Conservation (phyloP, 2,888 invertebrate species). For the Rhopalosiphum nymphaeae region DNA sequence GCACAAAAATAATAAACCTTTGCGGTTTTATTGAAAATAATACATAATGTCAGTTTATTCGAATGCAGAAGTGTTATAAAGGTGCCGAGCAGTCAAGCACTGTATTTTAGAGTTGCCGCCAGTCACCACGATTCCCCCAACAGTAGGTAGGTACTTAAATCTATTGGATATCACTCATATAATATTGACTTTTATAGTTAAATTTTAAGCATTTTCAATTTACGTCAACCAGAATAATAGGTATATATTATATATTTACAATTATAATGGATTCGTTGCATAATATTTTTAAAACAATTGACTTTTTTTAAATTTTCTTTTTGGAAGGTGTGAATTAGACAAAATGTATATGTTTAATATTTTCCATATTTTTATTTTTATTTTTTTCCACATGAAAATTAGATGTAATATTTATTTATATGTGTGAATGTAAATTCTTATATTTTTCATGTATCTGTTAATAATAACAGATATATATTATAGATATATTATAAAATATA, state of each 20-base stretch:
- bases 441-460: too few relatives aligned
- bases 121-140: too few relatives aligned
- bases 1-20: constrained; percentile 22
- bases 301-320: not conserved
- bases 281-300: not conserved
- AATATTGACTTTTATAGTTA: not conserved
- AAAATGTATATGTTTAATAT: not conserved
- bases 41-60: not conserved
- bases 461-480: too few relatives aligned
- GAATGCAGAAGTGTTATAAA: not conserved
- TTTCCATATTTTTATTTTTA: not conserved
- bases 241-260: not conserved
- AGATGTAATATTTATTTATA: too few relatives aligned
- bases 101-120: not conserved
- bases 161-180: not conserved
- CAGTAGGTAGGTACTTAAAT: too few relatives aligned
- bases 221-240: not conserved
- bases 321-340: not conserved
- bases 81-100: not conserved
- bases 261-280: not conserved
- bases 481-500: too few relatives aligned
- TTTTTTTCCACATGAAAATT: too few relatives aligned
- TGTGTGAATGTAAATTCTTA: too few relatives aligned
- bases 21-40: not conserved
- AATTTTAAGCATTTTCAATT: not conserved